Base-by-base conservation (phyloP, 2,113 vertebrate species). In the Rhinolophus ferrumequinum region DNA sequence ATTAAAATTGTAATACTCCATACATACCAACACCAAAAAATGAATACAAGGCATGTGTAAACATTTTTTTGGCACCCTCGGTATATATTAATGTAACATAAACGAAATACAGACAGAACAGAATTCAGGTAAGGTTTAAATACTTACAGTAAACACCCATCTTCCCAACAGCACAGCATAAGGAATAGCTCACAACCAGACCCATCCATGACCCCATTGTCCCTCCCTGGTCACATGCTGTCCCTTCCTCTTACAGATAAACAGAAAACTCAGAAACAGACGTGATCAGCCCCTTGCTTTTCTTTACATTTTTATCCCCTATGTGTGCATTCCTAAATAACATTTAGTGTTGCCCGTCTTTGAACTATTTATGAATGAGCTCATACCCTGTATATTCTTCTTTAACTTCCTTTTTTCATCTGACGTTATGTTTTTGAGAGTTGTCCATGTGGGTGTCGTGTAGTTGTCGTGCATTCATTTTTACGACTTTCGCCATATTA, bases 231-330 rank as follows among this genome's bases (percentile, higher is more conserved):
- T 8, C 50, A 50, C 52, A 35, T 13, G 26, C n/a, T 35, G 35
- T 64, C 33, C 47, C 16, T 56, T 33, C 28, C 35, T 73, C 60
- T 15, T 54, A 8, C 11, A 75, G 33, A 44, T 56, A 47, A 76
- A 85, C 15, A 92, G 44, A 66, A 77, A 69, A 44, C 62, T 44
- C 60, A 67, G 35, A 77, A 69, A 67, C n/a, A 14, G 33, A 83
- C 16, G 3, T 19, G 8, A 26, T 85, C 3, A 1, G 11, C 35
- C 77, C 19, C 54, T 92, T 62, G 67, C 52, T 38, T 94, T 91
- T 69, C 64, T 75, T 87, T 56, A 56, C 4, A 47, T 80, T 88
- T 87, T 77, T 5, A 82, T 56, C 62, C 64, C 58, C 50, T 94
- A 2, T 44, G 50, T 41, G 13, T 41, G 4, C 73, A 38, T 75